A percentile compares a stretch with the other conserved stretches of the same genome.
Conservation (phyloP, 2,888 invertebrate genomes). For the Linyphia triangularis region DNA sequence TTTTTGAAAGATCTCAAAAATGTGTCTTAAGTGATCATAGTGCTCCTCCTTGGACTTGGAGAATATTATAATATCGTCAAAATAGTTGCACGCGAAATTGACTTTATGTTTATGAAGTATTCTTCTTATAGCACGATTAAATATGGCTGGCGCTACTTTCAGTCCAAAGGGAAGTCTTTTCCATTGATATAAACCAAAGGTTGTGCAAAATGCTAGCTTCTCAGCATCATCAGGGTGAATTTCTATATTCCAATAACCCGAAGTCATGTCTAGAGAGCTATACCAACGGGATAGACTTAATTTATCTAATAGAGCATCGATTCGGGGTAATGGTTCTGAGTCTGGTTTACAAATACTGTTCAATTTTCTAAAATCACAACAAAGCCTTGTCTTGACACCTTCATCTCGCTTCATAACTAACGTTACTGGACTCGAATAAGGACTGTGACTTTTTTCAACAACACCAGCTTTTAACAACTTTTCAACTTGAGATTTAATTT, state of each 20-base stretch:
- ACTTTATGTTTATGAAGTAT: no score
- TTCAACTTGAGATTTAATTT: background rate
- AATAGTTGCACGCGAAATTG: background rate
- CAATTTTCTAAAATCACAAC: background rate
- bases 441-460: background rate
- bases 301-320: background rate
- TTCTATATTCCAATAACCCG: background rate
- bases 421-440: background rate
- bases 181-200: background rate
- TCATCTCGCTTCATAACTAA: background rate
- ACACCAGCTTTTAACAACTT: background rate
- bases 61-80: background rate
- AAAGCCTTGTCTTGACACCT: background rate
- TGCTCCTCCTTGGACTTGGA: background rate
- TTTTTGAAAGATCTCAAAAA: background rate
- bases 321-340: background rate
- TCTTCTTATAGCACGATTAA: background rate
- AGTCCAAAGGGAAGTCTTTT: background rate
- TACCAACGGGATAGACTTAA: background rate
- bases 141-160: background rate
- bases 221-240: background rate
- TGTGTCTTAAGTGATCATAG: background rate
- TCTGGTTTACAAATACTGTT: background rate
- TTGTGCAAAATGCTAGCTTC: background rate
- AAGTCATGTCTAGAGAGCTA: background rate